phyloP scores from a whole-genome alignment of 2,113 vertebrate species.

The Myrmophylax atrothorax region DNA sequence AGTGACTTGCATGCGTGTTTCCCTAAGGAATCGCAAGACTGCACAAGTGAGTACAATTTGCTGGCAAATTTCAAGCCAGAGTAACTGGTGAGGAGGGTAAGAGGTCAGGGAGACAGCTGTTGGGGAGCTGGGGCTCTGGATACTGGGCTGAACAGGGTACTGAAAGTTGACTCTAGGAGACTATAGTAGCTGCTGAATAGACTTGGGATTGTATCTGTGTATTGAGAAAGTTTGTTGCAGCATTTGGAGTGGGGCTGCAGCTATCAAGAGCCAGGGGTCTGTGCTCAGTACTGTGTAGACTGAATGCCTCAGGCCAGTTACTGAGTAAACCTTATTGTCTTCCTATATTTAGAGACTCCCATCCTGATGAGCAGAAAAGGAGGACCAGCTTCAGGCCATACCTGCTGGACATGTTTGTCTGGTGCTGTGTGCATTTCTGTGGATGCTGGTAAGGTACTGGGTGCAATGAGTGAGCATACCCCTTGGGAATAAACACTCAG shows the following conservation, averaged over 20 bases:
- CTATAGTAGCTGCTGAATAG: fast-evolving
- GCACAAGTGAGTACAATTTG: neutral
- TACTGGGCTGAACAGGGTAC: neutral
- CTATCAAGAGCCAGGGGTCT: fast-evolving
- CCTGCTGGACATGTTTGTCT: neutral
- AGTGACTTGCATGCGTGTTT: neutral
- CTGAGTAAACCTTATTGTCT: neutral
- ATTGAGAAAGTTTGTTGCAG: neutral
- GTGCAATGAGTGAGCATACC: neutral
- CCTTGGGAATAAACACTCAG: neutral
- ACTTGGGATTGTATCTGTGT: neutral
- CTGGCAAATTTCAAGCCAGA: neutral
- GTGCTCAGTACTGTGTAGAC: neutral
- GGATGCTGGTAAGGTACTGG: neutral
- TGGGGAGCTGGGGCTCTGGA: neutral
- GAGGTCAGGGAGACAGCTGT: neutral
- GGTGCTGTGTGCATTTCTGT: neutral
- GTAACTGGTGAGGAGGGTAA: neutral
- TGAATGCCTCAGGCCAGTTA: neutral
- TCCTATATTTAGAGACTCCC: neutral
- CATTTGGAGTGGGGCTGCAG: neutral
- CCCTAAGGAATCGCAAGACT: neutral
- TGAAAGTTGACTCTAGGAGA: neutral
- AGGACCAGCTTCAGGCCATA: neutral
- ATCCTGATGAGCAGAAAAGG: neutral